These are phyloP conservation scores for Plebejus melissa DNA, from an alignment of 2,888 invertebrate species.

Conservation along the genomic window DNA sequence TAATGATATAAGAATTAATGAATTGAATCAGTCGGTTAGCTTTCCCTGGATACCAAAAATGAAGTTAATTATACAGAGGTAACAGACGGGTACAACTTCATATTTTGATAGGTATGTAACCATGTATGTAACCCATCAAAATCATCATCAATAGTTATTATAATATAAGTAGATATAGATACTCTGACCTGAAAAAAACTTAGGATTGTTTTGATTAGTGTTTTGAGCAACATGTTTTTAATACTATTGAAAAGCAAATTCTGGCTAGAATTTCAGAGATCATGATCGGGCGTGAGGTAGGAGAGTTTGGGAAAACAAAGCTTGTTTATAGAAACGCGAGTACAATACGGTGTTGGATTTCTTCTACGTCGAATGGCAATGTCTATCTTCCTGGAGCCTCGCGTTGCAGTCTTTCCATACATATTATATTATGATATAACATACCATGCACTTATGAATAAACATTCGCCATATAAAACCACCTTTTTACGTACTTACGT, in stretches of 20 bases:
- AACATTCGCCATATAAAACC: neutral
- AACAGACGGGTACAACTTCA: too few species aligned
- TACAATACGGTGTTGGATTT: constrained; percentile 17
- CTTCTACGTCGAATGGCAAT: constrained; percentile 28
- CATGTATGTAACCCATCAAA: too few species aligned
- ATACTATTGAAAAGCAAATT: neutral
- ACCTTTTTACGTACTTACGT: neutral
- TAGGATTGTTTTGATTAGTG: too few species aligned
- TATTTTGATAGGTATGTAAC: too few species aligned
- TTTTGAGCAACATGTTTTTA: neutral
- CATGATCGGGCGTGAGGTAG: neutral
- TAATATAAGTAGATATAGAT: too few species aligned
- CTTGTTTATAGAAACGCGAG: constrained; percentile 36
- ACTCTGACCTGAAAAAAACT: too few species aligned
- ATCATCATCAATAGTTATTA: too few species aligned
- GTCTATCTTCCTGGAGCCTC: constrained; percentile 26
- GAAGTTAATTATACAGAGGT: too few species aligned
- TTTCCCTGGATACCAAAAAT: neutral
- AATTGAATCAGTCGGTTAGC: neutral
- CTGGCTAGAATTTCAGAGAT: neutral
- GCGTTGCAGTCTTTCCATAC: constrained; percentile 8
- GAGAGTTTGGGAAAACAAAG: neutral
- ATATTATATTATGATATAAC: neutral
- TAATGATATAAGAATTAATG: neutral
- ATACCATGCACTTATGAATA: constrained; percentile 1